Evolutionary conservation across 35 echinoderm and acorn worm genomes (phyloP).

Genomic region (Ophioderma brevispina): DNA sequence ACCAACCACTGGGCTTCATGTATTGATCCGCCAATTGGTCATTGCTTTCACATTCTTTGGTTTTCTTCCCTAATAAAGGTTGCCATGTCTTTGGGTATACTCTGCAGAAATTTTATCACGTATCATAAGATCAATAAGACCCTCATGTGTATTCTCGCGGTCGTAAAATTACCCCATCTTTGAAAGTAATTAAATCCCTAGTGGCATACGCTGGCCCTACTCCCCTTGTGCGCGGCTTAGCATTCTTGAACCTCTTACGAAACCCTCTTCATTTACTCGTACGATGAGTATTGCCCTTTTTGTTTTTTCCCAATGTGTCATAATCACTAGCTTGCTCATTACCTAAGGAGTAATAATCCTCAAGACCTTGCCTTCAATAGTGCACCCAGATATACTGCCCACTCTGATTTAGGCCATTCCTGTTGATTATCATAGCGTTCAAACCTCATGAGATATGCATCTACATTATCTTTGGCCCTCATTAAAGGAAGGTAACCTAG

Average conservation of each 20-base stretch:
- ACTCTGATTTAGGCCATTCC: slow-evolving; percentile 15
- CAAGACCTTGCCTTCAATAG: background rate
- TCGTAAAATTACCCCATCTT: background rate
- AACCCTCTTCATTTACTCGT: slow-evolving; percentile 6
- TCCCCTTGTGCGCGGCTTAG: background rate
- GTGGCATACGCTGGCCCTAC: background rate
- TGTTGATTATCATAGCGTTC: slow-evolving; percentile 42
- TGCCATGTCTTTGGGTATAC: background rate
- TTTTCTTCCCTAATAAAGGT: background rate
- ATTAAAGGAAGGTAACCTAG: slow-evolving; percentile 56
- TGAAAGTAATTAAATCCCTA: slow-evolving; percentile 44
- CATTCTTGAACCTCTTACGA: background rate
- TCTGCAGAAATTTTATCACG: background rate
- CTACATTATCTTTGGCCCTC: slow-evolving; percentile 57
- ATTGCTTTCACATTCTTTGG: background rate
- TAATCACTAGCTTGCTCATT: slow-evolving; percentile 34
- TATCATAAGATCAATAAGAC: background rate
- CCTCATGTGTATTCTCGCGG: background rate
- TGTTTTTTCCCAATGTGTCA: slow-evolving; percentile 5
- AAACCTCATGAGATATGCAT: slow-evolving; percentile 56
- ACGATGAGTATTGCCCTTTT: slow-evolving; percentile 56
- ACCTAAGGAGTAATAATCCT: slow-evolving; percentile 8
- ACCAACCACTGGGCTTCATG: too few species aligned
- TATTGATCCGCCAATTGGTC: too few species aligned
- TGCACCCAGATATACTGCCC: slow-evolving; percentile 39